phyloP scores from a whole-genome alignment of 2,888 invertebrate genomes.

The Hydraecia micacea region DNA sequence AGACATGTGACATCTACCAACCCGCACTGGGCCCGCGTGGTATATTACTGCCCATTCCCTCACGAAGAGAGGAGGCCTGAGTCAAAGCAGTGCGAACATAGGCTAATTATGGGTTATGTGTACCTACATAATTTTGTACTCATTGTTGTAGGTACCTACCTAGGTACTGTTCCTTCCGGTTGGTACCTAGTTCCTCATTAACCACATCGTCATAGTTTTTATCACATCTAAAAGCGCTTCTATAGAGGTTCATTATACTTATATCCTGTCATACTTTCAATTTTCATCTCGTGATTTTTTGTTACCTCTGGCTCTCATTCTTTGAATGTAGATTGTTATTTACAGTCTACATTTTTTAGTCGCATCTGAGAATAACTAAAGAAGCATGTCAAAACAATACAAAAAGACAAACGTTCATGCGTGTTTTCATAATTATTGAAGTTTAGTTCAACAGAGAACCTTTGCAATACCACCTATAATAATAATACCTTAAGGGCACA shows the following conservation, averaged over 20 bases:
- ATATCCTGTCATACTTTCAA: not conserved
- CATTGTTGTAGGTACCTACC: no score
- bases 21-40: no score
- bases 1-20: no score
- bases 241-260: not conserved
- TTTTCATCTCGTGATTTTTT: not conserved
- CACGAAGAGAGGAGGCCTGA: no score
- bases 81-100: no score
- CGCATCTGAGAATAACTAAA: not conserved
- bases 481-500: not conserved
- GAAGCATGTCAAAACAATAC: not conserved
- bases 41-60: no score
- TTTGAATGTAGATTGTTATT: not conserved
- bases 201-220: not conserved
- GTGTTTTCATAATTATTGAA: not conserved
- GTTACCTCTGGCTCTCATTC: not conserved
- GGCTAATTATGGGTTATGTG: no score
- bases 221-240: not conserved
- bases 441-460: not conserved
- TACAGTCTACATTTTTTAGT: not conserved
- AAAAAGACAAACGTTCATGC: not conserved
- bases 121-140: no score
- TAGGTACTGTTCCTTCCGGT: not conserved
- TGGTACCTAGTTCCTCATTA: not conserved
- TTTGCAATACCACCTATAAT: not conserved